phyloP scores from a whole-genome alignment of 1,140 invertebrate species.

The Reticulitermes speratus region DNA sequence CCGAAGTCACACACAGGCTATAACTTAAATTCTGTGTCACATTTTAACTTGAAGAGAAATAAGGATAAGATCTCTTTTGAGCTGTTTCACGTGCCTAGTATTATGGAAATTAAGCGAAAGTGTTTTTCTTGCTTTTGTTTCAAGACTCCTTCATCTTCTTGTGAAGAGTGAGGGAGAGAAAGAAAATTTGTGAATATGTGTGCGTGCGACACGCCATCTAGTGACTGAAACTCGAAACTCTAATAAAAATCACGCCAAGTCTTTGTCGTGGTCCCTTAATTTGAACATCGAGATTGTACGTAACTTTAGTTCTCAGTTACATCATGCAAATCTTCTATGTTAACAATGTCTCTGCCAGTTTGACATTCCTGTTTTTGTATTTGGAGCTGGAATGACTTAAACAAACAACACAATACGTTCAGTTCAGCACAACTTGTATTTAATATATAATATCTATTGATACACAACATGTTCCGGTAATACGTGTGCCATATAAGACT shows the following conservation, averaged over 20 bases:
- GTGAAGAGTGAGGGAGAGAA: background rate
- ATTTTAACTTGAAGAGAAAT: slow-evolving; percentile 2
- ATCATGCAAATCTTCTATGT: background rate
- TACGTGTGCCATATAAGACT: too few species aligned
- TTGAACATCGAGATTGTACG: background rate
- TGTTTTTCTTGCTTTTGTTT: slow-evolving; percentile 19
- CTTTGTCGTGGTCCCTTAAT: background rate
- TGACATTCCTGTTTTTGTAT: background rate
- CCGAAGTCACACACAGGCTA: slow-evolving; percentile 6
- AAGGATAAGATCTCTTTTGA: slow-evolving; percentile 2
- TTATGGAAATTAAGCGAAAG: slow-evolving; percentile 19
- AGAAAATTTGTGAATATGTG: background rate
- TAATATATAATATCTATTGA: too few species aligned
- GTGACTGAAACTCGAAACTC: slow-evolving; percentile 3
- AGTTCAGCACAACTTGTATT: too few species aligned
- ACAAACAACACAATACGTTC: too few species aligned
- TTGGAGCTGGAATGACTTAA: too few species aligned
- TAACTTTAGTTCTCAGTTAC: background rate
- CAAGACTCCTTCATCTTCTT: background rate
- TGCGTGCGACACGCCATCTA: background rate
- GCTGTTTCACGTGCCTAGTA: background rate
- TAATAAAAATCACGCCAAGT: slow-evolving; percentile 11
- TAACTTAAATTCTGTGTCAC: slow-evolving; percentile 13
- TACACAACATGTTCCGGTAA: too few species aligned
- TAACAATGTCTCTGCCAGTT: background rate